Conservation (phyloP, 2,888 invertebrate species). For the Protodeltote pygarga region DNA sequence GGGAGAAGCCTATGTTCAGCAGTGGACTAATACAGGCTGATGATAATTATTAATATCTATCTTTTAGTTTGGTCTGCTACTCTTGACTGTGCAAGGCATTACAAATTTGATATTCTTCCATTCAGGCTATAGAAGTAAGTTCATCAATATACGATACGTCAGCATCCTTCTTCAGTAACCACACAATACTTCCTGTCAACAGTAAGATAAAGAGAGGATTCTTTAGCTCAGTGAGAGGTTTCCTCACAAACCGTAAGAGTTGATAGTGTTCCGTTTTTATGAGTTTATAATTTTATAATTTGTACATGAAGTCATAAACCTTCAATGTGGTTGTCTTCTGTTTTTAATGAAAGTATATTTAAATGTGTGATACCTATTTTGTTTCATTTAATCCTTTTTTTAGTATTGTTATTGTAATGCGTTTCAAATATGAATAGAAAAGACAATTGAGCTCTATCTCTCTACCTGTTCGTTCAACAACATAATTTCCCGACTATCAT, state of each 20-base stretch:
- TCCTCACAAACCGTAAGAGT: conserved; percentile 64
- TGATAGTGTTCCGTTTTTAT: conserved; percentile 39
- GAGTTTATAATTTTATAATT: conserved; percentile 31
- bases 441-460: too few species aligned
- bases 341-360: conserved; percentile 28
- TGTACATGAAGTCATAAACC: conserved; percentile 22
- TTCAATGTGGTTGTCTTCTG: conserved; percentile 22
- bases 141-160: conserved; percentile 79
- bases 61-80: too few species aligned
- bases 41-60: too few species aligned
- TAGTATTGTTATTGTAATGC: not conserved
- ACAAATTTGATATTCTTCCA: too few species aligned
- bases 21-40: too few species aligned
- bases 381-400: not conserved
- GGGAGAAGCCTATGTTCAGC: too few species aligned
- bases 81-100: too few species aligned
- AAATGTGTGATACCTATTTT: conserved; percentile 11
- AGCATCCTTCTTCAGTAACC: conserved; percentile 76
- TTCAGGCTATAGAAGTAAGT: conserved; percentile 71
- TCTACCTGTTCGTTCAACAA: too few species aligned
- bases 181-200: conserved; percentile 63
- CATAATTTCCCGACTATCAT: too few species aligned
- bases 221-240: conserved; percentile 71
- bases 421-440: too few species aligned
- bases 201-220: conserved; percentile 72